Evolutionary conservation across 1,140 invertebrate genomes (phyloP).

Genomic region (Asbolus verrucosus): DNA sequence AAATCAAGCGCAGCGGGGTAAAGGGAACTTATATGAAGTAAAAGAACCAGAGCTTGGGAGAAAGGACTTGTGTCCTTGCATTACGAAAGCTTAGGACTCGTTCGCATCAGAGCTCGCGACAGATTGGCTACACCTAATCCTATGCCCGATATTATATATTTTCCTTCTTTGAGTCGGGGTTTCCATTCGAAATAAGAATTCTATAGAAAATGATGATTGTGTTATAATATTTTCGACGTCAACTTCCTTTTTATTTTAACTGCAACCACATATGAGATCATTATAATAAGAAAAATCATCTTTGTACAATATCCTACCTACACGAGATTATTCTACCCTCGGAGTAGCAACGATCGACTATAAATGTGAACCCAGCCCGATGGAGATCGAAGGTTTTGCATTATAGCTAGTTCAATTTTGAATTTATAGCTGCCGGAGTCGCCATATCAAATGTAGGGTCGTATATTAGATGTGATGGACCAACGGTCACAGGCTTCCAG

Average conservation of each 20-base stretch:
- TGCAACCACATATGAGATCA: neutral
- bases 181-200: conserved; percentile 30
- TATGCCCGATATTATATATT: conserved; percentile 58
- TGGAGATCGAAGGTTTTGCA: conserved; percentile 58
- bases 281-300: conserved; percentile 10
- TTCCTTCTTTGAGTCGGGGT: conserved; percentile 42
- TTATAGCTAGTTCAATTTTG: conserved; percentile 59
- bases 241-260: conserved; percentile 8
- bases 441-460: conserved; percentile 57
- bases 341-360: conserved; percentile 26
- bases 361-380: conserved; percentile 47
- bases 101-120: conserved; percentile 59
- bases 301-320: conserved; percentile 17
- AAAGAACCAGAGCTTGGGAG: neutral
- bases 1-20: neutral
- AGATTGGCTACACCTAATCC: conserved; percentile 61
- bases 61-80: conserved; percentile 53
- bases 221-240: conserved; percentile 32
- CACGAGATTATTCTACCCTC: conserved; percentile 22
- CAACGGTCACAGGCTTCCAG: conserved; percentile 53
- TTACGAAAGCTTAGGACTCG: conserved; percentile 54
- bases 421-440: conserved; percentile 58
- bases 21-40: conserved; percentile 3
- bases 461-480: conserved; percentile 59
- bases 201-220: conserved; percentile 36